These are phyloP conservation scores for Myoxocephalus aenaeus DNA, from an alignment of 2,797 vertebrate genomes.

Conservation along the genomic window DNA sequence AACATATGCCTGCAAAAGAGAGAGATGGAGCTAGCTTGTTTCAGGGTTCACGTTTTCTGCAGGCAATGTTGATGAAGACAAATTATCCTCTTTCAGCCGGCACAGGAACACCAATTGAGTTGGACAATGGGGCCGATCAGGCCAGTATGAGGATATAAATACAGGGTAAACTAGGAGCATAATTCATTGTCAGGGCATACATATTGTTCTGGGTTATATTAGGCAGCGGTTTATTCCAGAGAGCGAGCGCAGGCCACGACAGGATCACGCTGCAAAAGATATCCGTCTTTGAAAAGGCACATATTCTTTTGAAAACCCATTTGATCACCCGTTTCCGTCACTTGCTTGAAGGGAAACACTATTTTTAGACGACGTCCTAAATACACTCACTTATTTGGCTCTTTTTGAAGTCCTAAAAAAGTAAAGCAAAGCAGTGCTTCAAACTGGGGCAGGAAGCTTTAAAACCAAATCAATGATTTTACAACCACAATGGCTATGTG, in stretches of 20 bases:
- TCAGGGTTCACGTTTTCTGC: constrained; percentile 56
- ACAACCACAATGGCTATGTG: not conserved
- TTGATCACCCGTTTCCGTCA: constrained; percentile 2
- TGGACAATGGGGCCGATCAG: constrained; percentile 57
- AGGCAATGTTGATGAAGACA: constrained; percentile 58
- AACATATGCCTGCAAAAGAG: constrained; percentile 53
- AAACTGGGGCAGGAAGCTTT: constrained; percentile 6
- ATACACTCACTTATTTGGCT: constrained; percentile 5
- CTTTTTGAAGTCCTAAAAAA: constrained; percentile 26
- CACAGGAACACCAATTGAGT: constrained; percentile 57
- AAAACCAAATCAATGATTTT: constrained; percentile 17
- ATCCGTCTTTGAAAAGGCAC: constrained; percentile 14
- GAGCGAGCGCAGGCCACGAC: constrained; percentile 40
- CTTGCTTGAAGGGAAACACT: constrained; percentile 12
- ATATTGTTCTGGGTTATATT: constrained; percentile 64
- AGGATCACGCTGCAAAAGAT: constrained; percentile 63
- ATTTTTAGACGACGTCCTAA: constrained; percentile 20
- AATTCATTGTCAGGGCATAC: constrained; percentile 60
- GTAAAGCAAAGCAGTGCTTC: constrained; percentile 54
- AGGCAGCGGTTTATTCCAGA: constrained; percentile 57
- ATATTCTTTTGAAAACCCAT: not conserved
- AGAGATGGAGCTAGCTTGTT: constrained; percentile 42
- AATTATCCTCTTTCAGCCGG: constrained; percentile 46
- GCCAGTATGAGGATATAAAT: constrained; percentile 56
- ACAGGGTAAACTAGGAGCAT: constrained; percentile 51